A percentile compares a stretch with the other conserved stretches of the same genome.
phyloP scores from a whole-genome alignment of 2,888 invertebrate genomes.

The Tenthredo distinguenda region DNA sequence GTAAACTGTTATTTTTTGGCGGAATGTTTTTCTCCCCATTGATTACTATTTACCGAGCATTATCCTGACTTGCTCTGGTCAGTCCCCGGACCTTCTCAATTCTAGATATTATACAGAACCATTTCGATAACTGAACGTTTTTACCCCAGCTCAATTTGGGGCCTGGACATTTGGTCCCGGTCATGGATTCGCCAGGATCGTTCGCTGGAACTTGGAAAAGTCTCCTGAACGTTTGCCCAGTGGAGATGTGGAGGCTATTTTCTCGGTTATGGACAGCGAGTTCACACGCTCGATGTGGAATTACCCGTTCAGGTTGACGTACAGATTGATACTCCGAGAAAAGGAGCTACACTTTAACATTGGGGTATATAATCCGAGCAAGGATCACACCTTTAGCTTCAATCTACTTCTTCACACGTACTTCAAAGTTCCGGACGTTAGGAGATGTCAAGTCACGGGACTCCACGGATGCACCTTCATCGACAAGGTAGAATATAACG shows the following conservation, averaged over 20 bases:
- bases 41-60: background rate
- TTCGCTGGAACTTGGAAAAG: constrained; percentile 94
- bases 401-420: constrained; percentile 96
- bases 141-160: constrained; percentile 92
- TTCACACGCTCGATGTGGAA: constrained; percentile 97
- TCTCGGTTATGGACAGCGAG: constrained; percentile 95
- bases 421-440: constrained; percentile 96
- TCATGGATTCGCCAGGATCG: constrained; percentile 97
- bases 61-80: background rate
- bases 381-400: constrained; percentile 94
- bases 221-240: constrained; percentile 92
- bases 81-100: background rate
- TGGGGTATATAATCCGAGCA: constrained; percentile 96
- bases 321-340: constrained; percentile 93
- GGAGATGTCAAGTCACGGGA: constrained; percentile 94
- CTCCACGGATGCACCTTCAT: constrained; percentile 94
- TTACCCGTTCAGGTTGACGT: constrained; percentile 95
- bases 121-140: background rate
- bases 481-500: constrained; percentile 85
- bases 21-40: background rate
- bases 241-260: constrained; percentile 95
- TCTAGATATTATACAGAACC: background rate
- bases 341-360: constrained; percentile 96
- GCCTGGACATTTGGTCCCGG: constrained; percentile 97
- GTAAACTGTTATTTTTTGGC: background rate